Evolutionary conservation across 1,140 invertebrate species (phyloP), one percentile per base, ranked within the genome.

Genomic region (Trichonephila clavipes): DNA sequence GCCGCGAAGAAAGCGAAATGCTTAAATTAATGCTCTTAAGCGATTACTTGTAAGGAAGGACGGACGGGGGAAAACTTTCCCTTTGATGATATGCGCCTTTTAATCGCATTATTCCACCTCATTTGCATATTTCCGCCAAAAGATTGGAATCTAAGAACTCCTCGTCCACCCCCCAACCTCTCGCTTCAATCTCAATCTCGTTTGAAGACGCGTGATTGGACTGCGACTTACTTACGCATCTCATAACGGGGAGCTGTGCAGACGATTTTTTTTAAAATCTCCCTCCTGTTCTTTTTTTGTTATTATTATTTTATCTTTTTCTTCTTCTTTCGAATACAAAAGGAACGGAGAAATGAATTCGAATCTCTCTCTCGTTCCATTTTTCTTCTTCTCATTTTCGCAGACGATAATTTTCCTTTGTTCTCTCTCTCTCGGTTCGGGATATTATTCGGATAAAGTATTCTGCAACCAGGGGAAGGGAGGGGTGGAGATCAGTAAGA

Each of bases 81-180:
- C 59, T 93, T 93, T 93, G 86, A 93, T 93, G 85, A 88, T 88
- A 93, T 88, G 85, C 92, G 85, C 86, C 69, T 34, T 93, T 93
- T 93, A 93, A 93, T 93, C 92, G 92, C 92, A 93, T 93, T 93
- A 88, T 88, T 88, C 58, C 86, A 88, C 86, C 92, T 93, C 92
- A 93, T 93, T 88, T 93, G 92, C 92, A 93, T 93, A 93, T 93
- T 93, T 93, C 92, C 92, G 92, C 92, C 86, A 34, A 88, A 92
- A 92, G 91, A 92, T 92, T 92, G 91, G 91, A 87, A 92, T 92
- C 91, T 92, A 92, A 92, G 83, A 92, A 92, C 91, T 66, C 51
- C 62, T 88, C 72, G 2, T 21, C 85, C 34, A 19, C 40, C 88
- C 34, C 18, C 61, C 59, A 24, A 24, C 58, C 34, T 66, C 72